Conservation (phyloP, 1,140 invertebrate genomes). For the Orius laevigatus region DNA sequence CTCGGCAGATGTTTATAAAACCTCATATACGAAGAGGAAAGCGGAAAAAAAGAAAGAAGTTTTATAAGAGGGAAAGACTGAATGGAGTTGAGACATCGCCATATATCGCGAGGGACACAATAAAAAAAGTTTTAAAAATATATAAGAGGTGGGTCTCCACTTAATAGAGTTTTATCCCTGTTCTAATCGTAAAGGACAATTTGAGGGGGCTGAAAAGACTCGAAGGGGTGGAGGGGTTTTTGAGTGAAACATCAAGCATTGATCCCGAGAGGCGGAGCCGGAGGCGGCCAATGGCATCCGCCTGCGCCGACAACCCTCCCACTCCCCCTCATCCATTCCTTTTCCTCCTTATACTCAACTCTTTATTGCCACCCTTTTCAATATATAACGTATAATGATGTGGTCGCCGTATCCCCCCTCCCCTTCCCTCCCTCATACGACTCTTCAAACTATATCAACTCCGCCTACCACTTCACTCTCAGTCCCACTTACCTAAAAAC, state of each 20-base stretch:
- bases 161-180: constrained; percentile 16
- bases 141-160: constrained; percentile 1
- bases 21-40: not conserved
- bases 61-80: not conserved
- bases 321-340: constrained; percentile 5
- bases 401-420: constrained; percentile 2
- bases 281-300: constrained; percentile 3
- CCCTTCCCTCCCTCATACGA: not conserved
- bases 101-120: not conserved
- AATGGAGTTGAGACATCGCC: not conserved
- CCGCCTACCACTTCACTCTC: constrained; percentile 4
- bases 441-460: constrained; percentile 9
- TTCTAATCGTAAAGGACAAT: constrained; percentile 15
- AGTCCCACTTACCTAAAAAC: not conserved
- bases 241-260: constrained; percentile 16
- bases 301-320: not conserved
- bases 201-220: not conserved
- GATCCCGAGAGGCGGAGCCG: constrained; percentile 14
- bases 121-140: not conserved
- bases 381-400: constrained; percentile 19
- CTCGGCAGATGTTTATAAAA: not conserved
- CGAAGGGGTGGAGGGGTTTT: constrained; percentile 3
- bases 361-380: constrained; percentile 17
- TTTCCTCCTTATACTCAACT: constrained; percentile 11
- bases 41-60: not conserved